Base-by-base conservation (phyloP, 2,888 invertebrate species). In the Harpagoxenus sublaevis region DNA sequence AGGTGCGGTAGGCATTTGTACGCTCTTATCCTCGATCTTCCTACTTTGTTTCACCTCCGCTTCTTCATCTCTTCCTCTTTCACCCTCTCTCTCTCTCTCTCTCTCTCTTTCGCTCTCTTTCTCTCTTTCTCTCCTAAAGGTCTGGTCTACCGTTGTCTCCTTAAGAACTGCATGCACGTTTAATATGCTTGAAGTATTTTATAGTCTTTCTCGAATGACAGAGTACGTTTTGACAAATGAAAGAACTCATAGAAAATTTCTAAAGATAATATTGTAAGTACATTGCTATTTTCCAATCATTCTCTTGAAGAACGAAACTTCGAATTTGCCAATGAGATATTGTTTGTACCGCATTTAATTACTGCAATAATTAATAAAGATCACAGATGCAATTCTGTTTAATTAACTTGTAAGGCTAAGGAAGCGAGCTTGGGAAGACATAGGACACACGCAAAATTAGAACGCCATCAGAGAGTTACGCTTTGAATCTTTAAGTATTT, bases 401-500 rank as follows among this genome's bases (percentile, higher is more conserved):
- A 48, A n/a, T 31, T 35, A 48, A n/a, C 12, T 48, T 65, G n/a
- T 23, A 53, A 57, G 8, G 9, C 15, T n/a, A 39, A 51, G 51
- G 42, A 83, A 42, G 39, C 42, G n/a, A 62, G 35, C 35, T 12
- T 9, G 31, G 66, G 9, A 39, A 42, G 48, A 18, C 28, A n/a
- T 45, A 15, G 82, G 66, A 45, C 23, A 28, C 42, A 48, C 53
- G 39, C 57, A 35, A 62, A 77, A 84, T 53, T 57, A 78, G n/a
- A 65, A 81, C 15, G 65, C 62, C 66, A 74, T 73, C 45, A 35
- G 4, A 31, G 18, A 68, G 48, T 48, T 87, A 88, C 84, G 85
- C 74, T 88, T 89, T 91, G 90, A 93, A 92, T 93, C 91, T 92
- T 92, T 87, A 91, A 90, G 89, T 90, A 92, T 93, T 94, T 93